Conservation (phyloP, 2,113 vertebrate species). For the Speoplatyrhinus poulsoni region DNA sequence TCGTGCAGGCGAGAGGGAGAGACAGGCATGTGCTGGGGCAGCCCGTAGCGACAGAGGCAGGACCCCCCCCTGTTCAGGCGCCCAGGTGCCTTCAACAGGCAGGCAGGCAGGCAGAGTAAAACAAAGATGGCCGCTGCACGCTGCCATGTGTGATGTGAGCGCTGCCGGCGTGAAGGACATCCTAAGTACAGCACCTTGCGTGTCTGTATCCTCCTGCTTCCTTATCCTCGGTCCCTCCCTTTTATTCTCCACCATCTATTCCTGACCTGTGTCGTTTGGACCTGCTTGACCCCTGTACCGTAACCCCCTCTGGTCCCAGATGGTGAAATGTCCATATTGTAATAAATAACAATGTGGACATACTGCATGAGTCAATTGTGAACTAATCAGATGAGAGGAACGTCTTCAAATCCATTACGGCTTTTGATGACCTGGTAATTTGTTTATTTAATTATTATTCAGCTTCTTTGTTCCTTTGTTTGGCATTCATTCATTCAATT, state of each 20-base stretch:
- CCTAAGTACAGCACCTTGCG: conserved; percentile 15
- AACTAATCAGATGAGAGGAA: too few relatives aligned
- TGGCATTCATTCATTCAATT: background rate
- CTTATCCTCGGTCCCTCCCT: conserved; percentile 1
- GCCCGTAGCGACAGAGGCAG: conserved; percentile 43
- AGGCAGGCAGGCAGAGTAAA: conserved; percentile 31
- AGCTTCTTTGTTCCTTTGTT: background rate
- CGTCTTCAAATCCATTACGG: too few relatives aligned
- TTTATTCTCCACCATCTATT: background rate
- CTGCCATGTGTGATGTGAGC: conserved; percentile 54
- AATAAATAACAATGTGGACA: too few relatives aligned
- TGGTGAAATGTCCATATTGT: conserved; percentile 33
- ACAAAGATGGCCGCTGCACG: conserved; percentile 69
- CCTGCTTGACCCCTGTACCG: conserved; percentile 53
- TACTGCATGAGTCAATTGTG: too few relatives aligned
- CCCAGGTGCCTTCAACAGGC: conserved; percentile 53
- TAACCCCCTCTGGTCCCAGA: conserved; percentile 50
- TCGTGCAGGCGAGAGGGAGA: conserved; percentile 12
- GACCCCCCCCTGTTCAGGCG: conserved; percentile 45
- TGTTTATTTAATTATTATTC: background rate
- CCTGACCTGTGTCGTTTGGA: conserved; percentile 23
- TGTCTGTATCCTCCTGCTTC: background rate
- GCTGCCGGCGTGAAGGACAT: conserved; percentile 52
- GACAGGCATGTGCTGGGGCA: conserved; percentile 62
- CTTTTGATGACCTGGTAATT: too few relatives aligned